Evolutionary conservation across 2,113 vertebrate genomes (phyloP), one percentile per base, ranked within the genome.

Genomic region (cattle (Bos taurus)): DNA sequence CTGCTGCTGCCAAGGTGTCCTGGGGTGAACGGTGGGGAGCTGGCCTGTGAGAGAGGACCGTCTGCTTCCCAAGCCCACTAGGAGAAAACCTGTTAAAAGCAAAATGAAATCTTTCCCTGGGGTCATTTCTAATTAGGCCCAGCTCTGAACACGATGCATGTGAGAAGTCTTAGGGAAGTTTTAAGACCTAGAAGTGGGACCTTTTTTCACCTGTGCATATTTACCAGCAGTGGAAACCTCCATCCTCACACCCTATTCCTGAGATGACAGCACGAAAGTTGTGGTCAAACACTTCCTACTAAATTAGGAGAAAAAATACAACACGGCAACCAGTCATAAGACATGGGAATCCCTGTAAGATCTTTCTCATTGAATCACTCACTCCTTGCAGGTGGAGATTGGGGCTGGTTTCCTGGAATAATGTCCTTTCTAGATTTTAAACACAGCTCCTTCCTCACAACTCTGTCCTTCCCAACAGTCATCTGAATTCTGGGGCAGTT

Each of bases 1-100:
- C 88, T 90, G 74, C n/a, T 2, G 2, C 13, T 23, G 10, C 1
- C 15, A 30, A 0, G 46, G 40, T 14, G 5, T 28, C 91, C 77
- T 56, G 15, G 6, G 59, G 43, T 54, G 26, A 82, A 28, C 0
- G 1, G 16, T 62, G 28, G 33, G 9, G 16, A 1, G 0, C 59
- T 50, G 10, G 78, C 86, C 40, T 5, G 0, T 2, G 60, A 16
- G 15, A 78, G 13, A 36, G 56, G 50, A 26, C 2, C 1, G 28
- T 36, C 46, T 17, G 6, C 46, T 59, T 90, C 28, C 46, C 0
- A 1, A 57, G 11, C 43, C 71, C 19, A 4, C 25, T 5, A 8
- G 80, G 60, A 77, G n/a, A 93, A 46, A 25, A 2, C 40, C 48
- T 60, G 36, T 28, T 25, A 60, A 50, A 13, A 23, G 21, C 36